Evolutionary conservation across 2,113 vertebrate genomes (phyloP).

Genomic region (Tapirus terrestris): DNA sequence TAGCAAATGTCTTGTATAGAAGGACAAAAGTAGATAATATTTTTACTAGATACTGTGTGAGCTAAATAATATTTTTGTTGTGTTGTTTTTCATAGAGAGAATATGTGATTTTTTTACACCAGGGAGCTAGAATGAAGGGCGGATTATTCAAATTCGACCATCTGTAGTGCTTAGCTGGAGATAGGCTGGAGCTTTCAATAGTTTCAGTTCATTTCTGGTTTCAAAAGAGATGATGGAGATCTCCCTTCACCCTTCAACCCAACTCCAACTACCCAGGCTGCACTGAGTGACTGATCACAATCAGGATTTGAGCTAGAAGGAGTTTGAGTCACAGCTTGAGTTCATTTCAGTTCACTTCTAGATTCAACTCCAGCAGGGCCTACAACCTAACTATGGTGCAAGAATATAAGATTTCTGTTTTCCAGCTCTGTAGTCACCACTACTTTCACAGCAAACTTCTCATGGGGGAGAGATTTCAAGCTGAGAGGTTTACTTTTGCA

Average conservation of each 20-base stretch:
- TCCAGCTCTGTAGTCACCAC: not conserved
- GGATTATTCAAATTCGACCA: not conserved
- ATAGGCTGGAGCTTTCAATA: not conserved
- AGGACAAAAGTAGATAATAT: not conserved
- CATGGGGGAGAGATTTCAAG: not conserved
- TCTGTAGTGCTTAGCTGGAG: not conserved
- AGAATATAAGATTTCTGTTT: not conserved
- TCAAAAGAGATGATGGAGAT: not conserved
- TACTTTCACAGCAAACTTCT: not conserved
- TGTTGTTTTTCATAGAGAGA: not conserved
- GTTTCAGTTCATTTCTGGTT: not conserved
- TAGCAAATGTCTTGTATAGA: not conserved
- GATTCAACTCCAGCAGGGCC: not conserved
- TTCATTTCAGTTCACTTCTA: not conserved
- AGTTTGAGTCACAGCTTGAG: not conserved
- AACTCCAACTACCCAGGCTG: not conserved
- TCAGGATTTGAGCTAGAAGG: not conserved
- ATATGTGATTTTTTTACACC: not conserved
- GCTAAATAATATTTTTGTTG: not conserved
- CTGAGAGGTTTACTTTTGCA: not conserved
- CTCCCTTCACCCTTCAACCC: not conserved
- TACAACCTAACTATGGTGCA: not conserved
- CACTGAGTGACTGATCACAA: not conserved
- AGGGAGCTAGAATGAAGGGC: not conserved
- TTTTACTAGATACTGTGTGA: not conserved